These are phyloP conservation scores for Notiomystis cincta DNA, from an alignment of 2,113 vertebrate species.

Conservation along the genomic window DNA sequence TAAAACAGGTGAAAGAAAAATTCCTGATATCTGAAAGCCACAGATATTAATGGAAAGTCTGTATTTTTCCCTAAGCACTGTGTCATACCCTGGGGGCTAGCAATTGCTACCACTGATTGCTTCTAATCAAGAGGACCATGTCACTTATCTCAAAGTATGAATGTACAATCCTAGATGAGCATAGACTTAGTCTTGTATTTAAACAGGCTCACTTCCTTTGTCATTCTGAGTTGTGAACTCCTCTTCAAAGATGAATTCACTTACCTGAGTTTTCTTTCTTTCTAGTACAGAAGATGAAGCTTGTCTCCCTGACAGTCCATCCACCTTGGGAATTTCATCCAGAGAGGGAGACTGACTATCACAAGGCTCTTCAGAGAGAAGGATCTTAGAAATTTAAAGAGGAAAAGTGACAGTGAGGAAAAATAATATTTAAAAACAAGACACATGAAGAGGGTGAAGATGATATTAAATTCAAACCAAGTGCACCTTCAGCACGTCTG, in stretches of 20 bases:
- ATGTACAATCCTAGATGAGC: neutral
- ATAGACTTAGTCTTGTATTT: neutral
- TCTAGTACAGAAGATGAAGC: neutral
- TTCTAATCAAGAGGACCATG: neutral
- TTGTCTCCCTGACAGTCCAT: neutral
- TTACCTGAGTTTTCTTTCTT: slow-evolving; percentile 60
- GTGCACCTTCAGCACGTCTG: neutral
- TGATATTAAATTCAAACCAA: neutral
- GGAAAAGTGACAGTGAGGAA: neutral
- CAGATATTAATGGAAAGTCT: neutral
- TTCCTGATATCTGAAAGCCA: neutral
- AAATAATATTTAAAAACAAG: neutral
- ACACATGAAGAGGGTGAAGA: neutral
- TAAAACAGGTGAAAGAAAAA: neutral
- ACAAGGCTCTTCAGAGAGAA: neutral
- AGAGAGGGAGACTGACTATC: neutral
- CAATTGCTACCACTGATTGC: neutral
- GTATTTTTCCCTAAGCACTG: neutral
- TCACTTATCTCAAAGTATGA: neutral
- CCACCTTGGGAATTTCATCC: neutral
- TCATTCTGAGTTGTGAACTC: neutral
- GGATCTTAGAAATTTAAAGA: slow-evolving; percentile 31
- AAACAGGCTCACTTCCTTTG: neutral
- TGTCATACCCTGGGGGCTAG: neutral
- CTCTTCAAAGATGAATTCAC: neutral